Evolutionary conservation across 1,140 invertebrate genomes (phyloP).

Genomic region (Drosophila nasuta): DNA sequence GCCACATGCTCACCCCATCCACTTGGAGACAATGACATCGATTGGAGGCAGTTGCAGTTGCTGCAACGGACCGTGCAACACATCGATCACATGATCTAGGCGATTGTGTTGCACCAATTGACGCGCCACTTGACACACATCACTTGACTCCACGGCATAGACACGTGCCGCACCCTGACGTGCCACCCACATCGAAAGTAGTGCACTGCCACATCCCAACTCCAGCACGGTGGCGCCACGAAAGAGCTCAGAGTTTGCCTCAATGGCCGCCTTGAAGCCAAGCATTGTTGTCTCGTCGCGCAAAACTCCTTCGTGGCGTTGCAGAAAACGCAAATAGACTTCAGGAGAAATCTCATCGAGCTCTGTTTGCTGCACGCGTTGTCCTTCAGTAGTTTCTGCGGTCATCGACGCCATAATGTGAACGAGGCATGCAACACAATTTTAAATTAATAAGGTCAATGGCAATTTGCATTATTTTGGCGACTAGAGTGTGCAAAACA

Average conservation of each 20-base stretch:
- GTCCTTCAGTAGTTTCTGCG: background rate
- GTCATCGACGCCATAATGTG: no score
- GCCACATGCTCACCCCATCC: conserved; percentile 49
- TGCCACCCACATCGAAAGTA: conserved; percentile 39
- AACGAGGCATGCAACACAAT: background rate
- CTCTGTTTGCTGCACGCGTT: background rate
- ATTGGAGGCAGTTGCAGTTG: conserved; percentile 31
- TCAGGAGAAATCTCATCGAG: conserved; percentile 12
- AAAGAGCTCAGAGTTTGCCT: conserved; percentile 28
- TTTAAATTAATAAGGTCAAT: background rate
- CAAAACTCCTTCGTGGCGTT: conserved; percentile 19
- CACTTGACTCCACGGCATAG: conserved; percentile 33
- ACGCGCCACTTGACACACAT: conserved; percentile 31
- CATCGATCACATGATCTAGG: conserved; percentile 32
- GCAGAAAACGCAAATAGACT: conserved; percentile 31
- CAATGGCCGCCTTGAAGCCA: conserved; percentile 38
- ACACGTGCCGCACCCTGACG: conserved; percentile 33
- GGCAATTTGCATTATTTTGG: background rate
- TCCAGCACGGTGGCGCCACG: conserved; percentile 38
- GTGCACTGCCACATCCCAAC: conserved; percentile 42
- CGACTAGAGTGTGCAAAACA: no score
- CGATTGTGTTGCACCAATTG: conserved; percentile 35
- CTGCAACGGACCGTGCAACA: conserved; percentile 36
- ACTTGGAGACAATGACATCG: conserved; percentile 50
- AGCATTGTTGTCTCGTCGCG: conserved; percentile 31